Conservation (phyloP, 2,113 vertebrate species). For the Eretmodus cyanostictus region DNA sequence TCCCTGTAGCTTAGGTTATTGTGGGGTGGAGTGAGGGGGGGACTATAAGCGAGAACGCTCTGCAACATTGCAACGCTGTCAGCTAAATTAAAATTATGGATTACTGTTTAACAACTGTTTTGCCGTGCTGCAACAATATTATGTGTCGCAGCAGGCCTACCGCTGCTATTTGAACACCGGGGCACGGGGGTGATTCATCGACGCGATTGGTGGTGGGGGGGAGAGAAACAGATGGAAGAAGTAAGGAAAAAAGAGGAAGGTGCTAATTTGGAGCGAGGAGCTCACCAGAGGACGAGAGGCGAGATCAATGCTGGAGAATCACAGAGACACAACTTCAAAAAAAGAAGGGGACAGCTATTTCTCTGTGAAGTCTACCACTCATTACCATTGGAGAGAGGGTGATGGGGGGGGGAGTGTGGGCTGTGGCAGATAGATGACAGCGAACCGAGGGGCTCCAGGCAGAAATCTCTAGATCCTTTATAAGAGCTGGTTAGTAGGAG, state of each 20-base stretch:
- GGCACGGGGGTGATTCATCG: conserved; percentile 1
- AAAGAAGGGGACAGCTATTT: conserved; percentile 41
- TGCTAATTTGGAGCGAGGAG: conserved; percentile 46
- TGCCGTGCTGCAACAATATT: conserved; percentile 11
- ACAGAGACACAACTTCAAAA: conserved; percentile 48
- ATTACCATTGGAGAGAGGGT: conserved; percentile 56
- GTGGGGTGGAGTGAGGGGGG: background rate
- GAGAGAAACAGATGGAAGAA: background rate
- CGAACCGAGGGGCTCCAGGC: conserved; percentile 35
- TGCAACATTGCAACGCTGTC: background rate
- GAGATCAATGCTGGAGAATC: conserved; percentile 54
- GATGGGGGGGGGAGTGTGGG: conserved; percentile 18
- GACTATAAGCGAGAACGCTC: background rate
- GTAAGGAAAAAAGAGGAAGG: conserved; percentile 9
- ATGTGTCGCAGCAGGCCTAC: background rate
- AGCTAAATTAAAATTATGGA: conserved; percentile 32
- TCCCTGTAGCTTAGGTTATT: conserved; percentile 36
- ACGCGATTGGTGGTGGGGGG: background rate
- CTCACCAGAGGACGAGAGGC: conserved; percentile 45
- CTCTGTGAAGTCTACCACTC: conserved; percentile 60
- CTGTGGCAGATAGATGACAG: conserved; percentile 59
- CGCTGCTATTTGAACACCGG: conserved; percentile 15
- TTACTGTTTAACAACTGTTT: conserved; percentile 27
- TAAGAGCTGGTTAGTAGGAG: conserved; percentile 45
- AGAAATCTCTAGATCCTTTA: conserved; percentile 50